Conservation (phyloP, 2,888 invertebrate genomes). For the Pyralis farinalis region DNA sequence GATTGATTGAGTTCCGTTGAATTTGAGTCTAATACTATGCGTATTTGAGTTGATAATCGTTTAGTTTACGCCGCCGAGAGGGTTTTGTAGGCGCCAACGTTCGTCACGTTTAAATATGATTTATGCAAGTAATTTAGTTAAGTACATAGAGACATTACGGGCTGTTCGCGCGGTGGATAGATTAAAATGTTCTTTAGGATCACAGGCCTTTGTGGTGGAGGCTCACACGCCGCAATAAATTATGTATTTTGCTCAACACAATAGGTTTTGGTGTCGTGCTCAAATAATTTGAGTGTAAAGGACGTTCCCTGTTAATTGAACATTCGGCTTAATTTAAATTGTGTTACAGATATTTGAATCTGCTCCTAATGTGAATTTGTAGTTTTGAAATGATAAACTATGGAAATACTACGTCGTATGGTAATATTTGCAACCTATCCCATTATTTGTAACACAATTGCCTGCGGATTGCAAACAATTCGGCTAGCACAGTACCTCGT, state of each 20-base stretch:
- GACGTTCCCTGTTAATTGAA: conserved; percentile 19
- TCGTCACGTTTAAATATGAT: conserved; percentile 79
- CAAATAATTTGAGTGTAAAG: conserved; percentile 18
- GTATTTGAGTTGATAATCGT: conserved; percentile 37
- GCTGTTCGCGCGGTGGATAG: conserved; percentile 52
- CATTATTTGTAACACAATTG: too few relatives aligned
- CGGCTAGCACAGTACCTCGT: too few relatives aligned
- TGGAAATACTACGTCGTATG: too few relatives aligned
- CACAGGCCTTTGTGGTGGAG: conserved; percentile 46
- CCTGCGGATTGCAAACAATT: too few relatives aligned
- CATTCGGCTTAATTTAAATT: conserved; percentile 1
- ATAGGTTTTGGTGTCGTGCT: conserved; percentile 16
- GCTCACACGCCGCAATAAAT: conserved; percentile 36
- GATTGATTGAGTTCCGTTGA: conserved; percentile 15
- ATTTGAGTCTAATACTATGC: conserved; percentile 28
- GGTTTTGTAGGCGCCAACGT: conserved; percentile 40
- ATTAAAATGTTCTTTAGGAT: conserved; percentile 65
- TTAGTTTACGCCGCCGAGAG: conserved; percentile 19
- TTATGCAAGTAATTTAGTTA: conserved; percentile 79
- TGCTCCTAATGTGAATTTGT: too few relatives aligned
- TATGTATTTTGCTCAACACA: conserved; percentile 32
- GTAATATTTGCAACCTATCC: too few relatives aligned
- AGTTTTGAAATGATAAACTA: too few relatives aligned
- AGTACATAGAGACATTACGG: conserved; percentile 75
- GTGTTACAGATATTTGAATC: too few relatives aligned